Evolutionary conservation across 1,140 invertebrate genomes (phyloP).

Genomic region (Frieseomelitta varia): DNA sequence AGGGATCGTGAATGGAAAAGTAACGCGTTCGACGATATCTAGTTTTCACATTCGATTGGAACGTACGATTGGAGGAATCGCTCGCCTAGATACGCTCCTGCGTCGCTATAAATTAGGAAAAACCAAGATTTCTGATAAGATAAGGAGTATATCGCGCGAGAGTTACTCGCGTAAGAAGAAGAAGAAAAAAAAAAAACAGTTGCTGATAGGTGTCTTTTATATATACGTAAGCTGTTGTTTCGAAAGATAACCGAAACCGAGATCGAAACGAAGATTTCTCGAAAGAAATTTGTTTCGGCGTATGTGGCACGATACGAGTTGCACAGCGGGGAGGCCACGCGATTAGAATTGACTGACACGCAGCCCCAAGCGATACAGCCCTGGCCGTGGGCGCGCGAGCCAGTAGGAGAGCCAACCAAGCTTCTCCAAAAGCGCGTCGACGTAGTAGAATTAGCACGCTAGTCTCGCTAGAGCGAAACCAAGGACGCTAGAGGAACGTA

Average conservation of each 20-base stretch:
- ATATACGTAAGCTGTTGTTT: neutral
- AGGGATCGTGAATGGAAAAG: neutral
- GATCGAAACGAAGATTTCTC: neutral
- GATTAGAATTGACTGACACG: conserved; percentile 31
- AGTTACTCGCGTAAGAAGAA: no score
- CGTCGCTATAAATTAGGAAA: conserved; percentile 19
- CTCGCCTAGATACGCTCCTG: neutral
- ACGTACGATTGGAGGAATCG: neutral
- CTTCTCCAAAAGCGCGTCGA: conserved; percentile 61
- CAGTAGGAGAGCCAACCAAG: conserved; percentile 60
- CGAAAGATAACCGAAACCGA: conserved; percentile 14
- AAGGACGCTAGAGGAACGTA: conserved; percentile 71
- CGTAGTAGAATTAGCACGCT: conserved; percentile 70
- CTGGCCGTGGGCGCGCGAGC: conserved; percentile 64
- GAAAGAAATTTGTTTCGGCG: neutral
- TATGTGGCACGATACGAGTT: neutral
- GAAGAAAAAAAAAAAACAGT: conserved; percentile 13
- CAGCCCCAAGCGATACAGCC: conserved; percentile 66
- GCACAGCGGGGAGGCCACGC: conserved; percentile 28
- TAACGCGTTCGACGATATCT: neutral
- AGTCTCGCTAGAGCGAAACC: conserved; percentile 70
- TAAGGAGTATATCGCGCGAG: conserved; percentile 14
- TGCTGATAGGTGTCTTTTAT: conserved; percentile 12
- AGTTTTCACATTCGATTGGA: no score
- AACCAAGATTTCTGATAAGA: conserved; percentile 33